Conservation (phyloP, 2,113 vertebrate species). For the Lagopus muta region DNA sequence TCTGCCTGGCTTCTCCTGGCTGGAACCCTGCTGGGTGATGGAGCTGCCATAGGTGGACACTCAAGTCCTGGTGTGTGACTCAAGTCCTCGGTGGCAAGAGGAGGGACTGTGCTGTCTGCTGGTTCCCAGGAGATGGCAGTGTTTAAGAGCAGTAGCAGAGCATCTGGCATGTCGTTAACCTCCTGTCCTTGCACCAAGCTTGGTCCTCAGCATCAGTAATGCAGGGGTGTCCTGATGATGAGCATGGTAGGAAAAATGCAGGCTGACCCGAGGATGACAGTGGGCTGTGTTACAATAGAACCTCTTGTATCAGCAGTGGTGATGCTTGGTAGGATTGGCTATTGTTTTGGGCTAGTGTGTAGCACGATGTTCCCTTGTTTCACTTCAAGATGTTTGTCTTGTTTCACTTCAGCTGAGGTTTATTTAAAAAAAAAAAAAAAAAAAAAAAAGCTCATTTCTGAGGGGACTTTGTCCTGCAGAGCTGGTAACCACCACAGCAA, state of each 20-base stretch:
- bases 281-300: neutral
- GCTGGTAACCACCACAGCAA: neutral
- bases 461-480: neutral
- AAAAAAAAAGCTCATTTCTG: neutral
- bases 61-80: neutral
- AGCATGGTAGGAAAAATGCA: neutral
- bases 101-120: constrained; percentile 17
- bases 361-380: neutral
- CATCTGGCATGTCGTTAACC: neutral
- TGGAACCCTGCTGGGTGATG: neutral
- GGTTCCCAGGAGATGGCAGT: constrained; percentile 66
- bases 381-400: neutral
- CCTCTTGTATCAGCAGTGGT: neutral
- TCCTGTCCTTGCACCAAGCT: neutral
- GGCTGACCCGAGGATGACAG: neutral
- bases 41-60: neutral
- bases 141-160: constrained; percentile 62
- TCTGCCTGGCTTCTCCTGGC: neutral
- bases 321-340: neutral
- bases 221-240: neutral
- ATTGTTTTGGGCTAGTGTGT: neutral
- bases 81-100: neutral
- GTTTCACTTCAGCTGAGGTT: neutral
- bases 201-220: neutral
- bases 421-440: neutral